Evolutionary conservation across 2,113 vertebrate species (phyloP), one percentile per base, ranked within the genome.

Genomic region (Monopterus albus): DNA sequence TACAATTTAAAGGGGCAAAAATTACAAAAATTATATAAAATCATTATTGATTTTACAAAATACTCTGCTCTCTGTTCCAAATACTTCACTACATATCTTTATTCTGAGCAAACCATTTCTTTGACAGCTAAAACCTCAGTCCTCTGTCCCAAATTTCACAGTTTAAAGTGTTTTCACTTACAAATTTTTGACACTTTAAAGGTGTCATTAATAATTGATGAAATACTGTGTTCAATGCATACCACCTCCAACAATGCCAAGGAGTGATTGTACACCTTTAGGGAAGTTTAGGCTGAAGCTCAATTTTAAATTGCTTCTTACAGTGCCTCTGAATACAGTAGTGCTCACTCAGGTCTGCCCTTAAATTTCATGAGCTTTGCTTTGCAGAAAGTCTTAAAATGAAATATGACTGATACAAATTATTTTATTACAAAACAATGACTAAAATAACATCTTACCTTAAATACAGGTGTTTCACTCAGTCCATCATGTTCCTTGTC

Each of bases 181-280:
- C 33, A 42, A 63, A 46, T 62, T 14, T 51, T 50, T 61, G 10
- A 10, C 36, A 20, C 60, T 67, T 69, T 52, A 17, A 68, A 69
- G 58, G 29, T 4, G 8, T 21, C 5, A 49, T 70, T 39, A 64
- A 47, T 51, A 60, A 72, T 61, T 70, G 6, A 79, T 55, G 26
- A 49, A 56, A 66, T 29, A 10, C 15, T 39, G 39, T 56, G 17
- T 58, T 56, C 5, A 49, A 35, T 39, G 47, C 21, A 60, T 11
- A 51, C 69, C 63, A 61, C 31, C 31, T 12, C n/a, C 25, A 1
- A 14, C 8, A 50, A 11, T 4, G 39, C 10, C 14, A 3, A 47
- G 9, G 9, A 31, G n/a, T 4, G 9, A 23, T 33, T 25, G 33
- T 28, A 25, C 31, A 33, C 40, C 18, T 62, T 23, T 15, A 28